These are phyloP conservation scores for Xanthia togata DNA, from an alignment of 2,888 invertebrate genomes.

Conservation along the genomic window DNA sequence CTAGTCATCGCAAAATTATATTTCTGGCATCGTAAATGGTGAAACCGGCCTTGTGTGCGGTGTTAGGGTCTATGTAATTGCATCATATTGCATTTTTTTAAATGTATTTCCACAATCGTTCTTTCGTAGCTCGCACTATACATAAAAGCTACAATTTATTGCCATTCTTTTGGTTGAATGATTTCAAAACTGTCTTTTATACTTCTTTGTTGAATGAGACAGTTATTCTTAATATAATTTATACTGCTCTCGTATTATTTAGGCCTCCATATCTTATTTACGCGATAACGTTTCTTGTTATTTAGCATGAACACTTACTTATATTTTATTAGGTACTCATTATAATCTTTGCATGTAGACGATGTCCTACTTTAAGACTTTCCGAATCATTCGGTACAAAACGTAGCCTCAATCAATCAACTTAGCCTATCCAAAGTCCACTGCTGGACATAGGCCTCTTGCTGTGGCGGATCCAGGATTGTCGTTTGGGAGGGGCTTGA, in stretches of 20 bases:
- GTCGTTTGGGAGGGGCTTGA: too few species aligned
- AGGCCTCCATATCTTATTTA: slow-evolving; percentile 38
- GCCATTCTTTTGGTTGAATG: neutral
- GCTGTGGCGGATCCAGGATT: too few species aligned
- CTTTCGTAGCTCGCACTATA: neutral
- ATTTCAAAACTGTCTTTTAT: slow-evolving; percentile 13
- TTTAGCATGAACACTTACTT: slow-evolving; percentile 1
- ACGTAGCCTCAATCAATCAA: too few species aligned
- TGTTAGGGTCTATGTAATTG: too few species aligned
- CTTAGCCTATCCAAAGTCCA: too few species aligned
- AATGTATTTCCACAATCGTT: too few species aligned
- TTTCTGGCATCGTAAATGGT: too few species aligned
- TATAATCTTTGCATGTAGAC: slow-evolving; percentile 13
- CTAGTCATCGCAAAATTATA: too few species aligned
- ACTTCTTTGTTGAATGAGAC: slow-evolving; percentile 23
- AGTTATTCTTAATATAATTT: slow-evolving; percentile 35
- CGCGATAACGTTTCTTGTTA: slow-evolving; percentile 14
- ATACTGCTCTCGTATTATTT: slow-evolving; percentile 14
- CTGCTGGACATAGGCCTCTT: too few species aligned
- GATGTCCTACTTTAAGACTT: neutral
- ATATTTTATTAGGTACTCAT: neutral
- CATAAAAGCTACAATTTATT: neutral
- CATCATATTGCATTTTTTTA: too few species aligned
- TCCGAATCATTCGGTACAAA: too few species aligned
- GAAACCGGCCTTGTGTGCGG: too few species aligned